Conservation (phyloP, 2,797 vertebrate species). For the Crocidura indochinensis region DNA sequence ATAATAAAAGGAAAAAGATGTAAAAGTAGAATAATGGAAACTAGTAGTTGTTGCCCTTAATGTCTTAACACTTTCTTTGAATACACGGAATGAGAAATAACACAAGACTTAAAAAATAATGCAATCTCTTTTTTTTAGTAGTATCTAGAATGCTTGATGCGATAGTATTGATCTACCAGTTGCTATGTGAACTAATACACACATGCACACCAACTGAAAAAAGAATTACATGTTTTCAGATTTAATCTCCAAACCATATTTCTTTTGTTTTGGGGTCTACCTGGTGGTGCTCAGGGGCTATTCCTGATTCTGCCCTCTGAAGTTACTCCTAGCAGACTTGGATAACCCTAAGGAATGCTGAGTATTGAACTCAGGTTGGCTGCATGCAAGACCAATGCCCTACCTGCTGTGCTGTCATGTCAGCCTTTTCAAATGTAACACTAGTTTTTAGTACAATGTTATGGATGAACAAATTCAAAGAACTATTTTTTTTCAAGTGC, state of each 20-base stretch:
- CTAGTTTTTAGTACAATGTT: constrained; percentile 18
- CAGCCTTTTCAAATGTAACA: background rate
- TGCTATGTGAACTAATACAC: background rate
- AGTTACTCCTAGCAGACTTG: no score
- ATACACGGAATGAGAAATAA: background rate
- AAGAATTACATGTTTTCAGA: background rate
- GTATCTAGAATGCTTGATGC: background rate
- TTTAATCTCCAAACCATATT: constrained; percentile 6
- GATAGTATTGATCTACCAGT: background rate
- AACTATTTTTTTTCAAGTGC: constrained; percentile 19
- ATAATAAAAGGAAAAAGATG: background rate
- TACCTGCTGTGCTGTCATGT: no score
- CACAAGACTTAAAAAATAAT: constrained; percentile 1
- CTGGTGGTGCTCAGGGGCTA: no score
- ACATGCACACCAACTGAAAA: background rate
- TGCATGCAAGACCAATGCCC: no score
- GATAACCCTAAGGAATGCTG: no score
- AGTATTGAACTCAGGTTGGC: no score
- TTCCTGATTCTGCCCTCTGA: no score
- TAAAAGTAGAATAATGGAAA: background rate
- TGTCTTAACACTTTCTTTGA: constrained; percentile 15
- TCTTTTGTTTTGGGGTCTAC: no score
- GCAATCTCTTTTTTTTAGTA: background rate
- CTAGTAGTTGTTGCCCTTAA: background rate
- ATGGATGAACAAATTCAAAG: background rate